A percentile compares a stretch with the other conserved stretches of the same genome.
Evolutionary conservation across 2,113 vertebrate genomes (phyloP).

Genomic region (Megaceryle maxima): DNA sequence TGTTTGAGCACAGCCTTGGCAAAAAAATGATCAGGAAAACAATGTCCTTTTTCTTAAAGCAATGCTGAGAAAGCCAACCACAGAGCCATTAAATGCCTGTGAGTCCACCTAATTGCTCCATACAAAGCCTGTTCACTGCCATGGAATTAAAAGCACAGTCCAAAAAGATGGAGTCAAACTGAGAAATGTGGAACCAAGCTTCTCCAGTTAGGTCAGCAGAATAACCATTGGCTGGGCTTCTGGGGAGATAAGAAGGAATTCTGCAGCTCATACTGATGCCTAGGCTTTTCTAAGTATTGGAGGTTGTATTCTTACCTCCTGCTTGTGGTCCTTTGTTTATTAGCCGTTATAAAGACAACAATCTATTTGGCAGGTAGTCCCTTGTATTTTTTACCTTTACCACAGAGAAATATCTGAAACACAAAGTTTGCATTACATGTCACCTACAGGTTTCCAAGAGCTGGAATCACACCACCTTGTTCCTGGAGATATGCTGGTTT

Average conservation of each 20-base stretch:
- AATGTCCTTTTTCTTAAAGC: neutral
- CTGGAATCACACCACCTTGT: slow-evolving; percentile 75
- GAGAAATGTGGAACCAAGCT: neutral
- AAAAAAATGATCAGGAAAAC: neutral
- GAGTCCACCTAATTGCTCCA: neutral
- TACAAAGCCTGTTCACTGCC: neutral
- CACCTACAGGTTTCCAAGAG: slow-evolving; percentile 67
- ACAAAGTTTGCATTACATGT: neutral
- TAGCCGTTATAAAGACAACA: neutral
- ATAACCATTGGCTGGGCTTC: neutral
- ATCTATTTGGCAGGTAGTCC: neutral
- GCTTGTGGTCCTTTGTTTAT: neutral
- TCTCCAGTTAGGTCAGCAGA: neutral
- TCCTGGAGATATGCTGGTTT: slow-evolving; percentile 77
- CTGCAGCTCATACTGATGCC: neutral
- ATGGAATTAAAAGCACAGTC: neutral
- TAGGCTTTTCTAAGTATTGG: neutral
- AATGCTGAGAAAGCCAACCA: neutral
- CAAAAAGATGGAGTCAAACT: neutral
- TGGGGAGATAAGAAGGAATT: neutral
- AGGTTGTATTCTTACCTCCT: neutral
- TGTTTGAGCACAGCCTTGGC: neutral
- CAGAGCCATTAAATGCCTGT: neutral
- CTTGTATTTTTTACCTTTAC: neutral
- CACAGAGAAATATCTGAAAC: neutral